Evolutionary conservation across 2,797 vertebrate species (phyloP).

Genomic region (Megaceryle alcyon): DNA sequence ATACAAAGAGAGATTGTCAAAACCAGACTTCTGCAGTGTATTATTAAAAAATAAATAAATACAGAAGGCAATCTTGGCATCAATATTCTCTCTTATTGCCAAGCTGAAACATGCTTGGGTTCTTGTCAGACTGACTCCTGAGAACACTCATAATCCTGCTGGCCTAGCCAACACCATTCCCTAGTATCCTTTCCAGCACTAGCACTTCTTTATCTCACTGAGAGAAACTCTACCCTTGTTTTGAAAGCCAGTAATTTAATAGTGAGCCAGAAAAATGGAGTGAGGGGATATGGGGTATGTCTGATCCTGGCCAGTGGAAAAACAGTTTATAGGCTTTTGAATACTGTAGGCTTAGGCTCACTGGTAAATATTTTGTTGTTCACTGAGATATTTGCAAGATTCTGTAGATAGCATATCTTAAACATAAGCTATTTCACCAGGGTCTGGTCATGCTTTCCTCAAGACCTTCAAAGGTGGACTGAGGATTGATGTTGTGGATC

Average conservation of each 20-base stretch:
- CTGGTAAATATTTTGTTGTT: background rate
- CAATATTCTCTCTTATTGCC: constrained; percentile 3
- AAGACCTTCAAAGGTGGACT: background rate
- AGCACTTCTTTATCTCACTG: background rate
- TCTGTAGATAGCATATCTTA: background rate
- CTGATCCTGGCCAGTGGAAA: background rate
- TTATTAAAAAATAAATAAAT: background rate
- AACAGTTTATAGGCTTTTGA: background rate
- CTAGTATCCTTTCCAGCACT: background rate
- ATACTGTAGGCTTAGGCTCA: background rate
- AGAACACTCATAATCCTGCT: background rate
- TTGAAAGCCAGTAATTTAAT: background rate
- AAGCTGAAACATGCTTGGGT: background rate
- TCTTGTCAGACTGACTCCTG: constrained; percentile 20
- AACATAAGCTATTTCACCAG: background rate
- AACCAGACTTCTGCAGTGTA: constrained; percentile 9
- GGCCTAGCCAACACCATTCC: background rate
- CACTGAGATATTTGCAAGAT: background rate
- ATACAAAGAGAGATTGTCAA: constrained; percentile 19
- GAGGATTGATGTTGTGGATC: background rate
- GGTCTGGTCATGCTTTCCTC: background rate
- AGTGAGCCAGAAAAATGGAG: accelerated
- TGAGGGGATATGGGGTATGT: accelerated
- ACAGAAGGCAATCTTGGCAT: constrained; percentile 35
- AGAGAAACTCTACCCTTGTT: background rate